phyloP scores from a whole-genome alignment of 2,888 invertebrate genomes.

The Microctonus aethiopoides region DNA sequence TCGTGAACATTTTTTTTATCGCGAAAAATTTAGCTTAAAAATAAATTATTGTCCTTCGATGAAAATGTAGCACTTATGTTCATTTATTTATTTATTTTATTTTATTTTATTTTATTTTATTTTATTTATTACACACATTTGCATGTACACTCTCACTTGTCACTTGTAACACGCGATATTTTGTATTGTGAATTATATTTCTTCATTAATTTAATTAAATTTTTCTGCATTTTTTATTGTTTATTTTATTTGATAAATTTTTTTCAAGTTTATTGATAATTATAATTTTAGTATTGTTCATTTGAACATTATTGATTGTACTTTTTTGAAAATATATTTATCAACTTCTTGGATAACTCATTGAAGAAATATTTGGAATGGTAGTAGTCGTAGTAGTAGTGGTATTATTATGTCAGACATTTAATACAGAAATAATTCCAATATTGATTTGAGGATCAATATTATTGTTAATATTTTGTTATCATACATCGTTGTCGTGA shows the following conservation, averaged over 20 bases:
- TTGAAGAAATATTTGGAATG: background rate
- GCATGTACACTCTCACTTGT: background rate
- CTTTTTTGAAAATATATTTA: constrained; percentile 7
- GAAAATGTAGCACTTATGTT: constrained; percentile 62
- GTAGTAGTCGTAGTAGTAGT: background rate
- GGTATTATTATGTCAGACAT: too few species aligned
- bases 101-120: constrained; percentile 8
- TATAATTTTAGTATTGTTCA: background rate
- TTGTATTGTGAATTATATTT: constrained; percentile 6
- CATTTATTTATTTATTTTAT: constrained; percentile 35
- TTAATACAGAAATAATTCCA: background rate
- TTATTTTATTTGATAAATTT: background rate
- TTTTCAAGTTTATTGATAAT: constrained; percentile 1
- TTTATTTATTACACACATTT: constrained; percentile 15
- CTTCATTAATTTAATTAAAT: constrained; percentile 7
- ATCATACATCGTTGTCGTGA: constrained; percentile 67
- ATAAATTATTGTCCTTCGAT: constrained; percentile 67
- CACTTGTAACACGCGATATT: background rate
- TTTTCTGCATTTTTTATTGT: background rate
- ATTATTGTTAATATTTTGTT: constrained; percentile 32
- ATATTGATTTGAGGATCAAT: background rate
- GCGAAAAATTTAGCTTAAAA: constrained; percentile 57
- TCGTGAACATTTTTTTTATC: constrained; percentile 35
- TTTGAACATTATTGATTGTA: background rate
- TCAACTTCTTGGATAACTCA: background rate